These are phyloP conservation scores for Oscheius sp. DNA, from an alignment of 2,888 invertebrate genomes.

Conservation along the genomic window DNA sequence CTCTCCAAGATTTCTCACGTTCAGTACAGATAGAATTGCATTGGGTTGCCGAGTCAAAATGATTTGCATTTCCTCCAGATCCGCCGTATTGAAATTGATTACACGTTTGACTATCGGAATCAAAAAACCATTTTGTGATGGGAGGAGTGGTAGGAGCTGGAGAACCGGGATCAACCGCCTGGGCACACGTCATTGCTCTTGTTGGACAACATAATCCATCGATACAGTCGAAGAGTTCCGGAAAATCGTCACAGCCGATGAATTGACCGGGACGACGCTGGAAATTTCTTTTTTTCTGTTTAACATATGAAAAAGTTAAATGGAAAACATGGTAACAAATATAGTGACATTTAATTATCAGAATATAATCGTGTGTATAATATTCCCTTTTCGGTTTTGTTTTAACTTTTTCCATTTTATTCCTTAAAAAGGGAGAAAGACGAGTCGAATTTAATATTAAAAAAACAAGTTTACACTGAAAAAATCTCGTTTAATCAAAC, in stretches of 20 bases:
- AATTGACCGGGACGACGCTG: conserved; percentile 34
- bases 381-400: too few relatives aligned
- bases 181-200: conserved; percentile 45
- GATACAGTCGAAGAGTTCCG: conserved; percentile 64
- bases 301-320: too few relatives aligned
- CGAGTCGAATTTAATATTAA: too few relatives aligned
- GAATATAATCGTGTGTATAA: too few relatives aligned
- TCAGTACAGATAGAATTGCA: conserved; percentile 59
- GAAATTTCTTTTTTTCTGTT: too few relatives aligned
- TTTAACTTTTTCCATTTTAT: too few relatives aligned
- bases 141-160: conserved; percentile 15
- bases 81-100: conserved; percentile 56
- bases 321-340: too few relatives aligned
- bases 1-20: conserved; percentile 38
- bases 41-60: conserved; percentile 55
- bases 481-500: too few relatives aligned
- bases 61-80: conserved; percentile 62
- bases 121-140: conserved; percentile 55
- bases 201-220: conserved; percentile 64
- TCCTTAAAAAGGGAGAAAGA: too few relatives aligned
- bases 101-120: conserved; percentile 51
- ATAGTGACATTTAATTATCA: too few relatives aligned
- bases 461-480: too few relatives aligned
- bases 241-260: conserved; percentile 65
- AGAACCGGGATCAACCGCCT: conserved; percentile 32